Conservation (phyloP, 2,888 invertebrate species). For the Phragmatobia fuliginosa region DNA sequence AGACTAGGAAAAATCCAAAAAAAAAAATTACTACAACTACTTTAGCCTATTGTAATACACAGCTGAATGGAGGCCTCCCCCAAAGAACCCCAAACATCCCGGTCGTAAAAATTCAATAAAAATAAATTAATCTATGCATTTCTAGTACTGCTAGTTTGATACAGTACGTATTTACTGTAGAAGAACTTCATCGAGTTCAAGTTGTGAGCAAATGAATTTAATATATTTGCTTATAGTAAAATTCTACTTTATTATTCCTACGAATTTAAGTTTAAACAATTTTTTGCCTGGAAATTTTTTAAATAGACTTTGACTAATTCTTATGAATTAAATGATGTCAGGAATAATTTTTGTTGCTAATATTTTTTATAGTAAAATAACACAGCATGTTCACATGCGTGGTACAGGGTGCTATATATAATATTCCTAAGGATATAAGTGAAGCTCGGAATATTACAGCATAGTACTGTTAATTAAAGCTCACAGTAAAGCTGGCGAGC, state of each 20-base stretch:
- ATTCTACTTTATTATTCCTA: background rate
- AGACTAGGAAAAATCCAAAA: too few relatives aligned
- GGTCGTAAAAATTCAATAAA: too few relatives aligned
- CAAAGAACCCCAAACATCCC: too few relatives aligned
- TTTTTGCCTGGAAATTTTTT: background rate
- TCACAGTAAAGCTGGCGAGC: conserved; percentile 72
- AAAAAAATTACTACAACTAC: too few relatives aligned
- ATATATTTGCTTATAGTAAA: background rate
- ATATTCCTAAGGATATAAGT: conserved; percentile 50
- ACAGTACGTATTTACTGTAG: background rate
- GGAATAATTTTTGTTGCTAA: background rate
- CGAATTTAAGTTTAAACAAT: background rate
- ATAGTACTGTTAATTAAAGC: conserved; percentile 81
- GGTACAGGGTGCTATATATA: conserved; percentile 53
- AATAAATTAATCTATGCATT: background rate
- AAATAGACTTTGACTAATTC: background rate
- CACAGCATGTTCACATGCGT: conserved; percentile 17
- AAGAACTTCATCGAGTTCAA: background rate
- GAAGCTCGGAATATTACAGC: conserved; percentile 60
- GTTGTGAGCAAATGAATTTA: background rate
- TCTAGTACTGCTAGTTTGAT: background rate
- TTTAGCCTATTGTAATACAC: too few relatives aligned
- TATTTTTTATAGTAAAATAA: background rate
- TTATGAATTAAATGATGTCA: background rate
- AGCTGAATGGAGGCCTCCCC: too few relatives aligned